phyloP scores from a whole-genome alignment of 2,888 invertebrate genomes.

The Theretra japonica region DNA sequence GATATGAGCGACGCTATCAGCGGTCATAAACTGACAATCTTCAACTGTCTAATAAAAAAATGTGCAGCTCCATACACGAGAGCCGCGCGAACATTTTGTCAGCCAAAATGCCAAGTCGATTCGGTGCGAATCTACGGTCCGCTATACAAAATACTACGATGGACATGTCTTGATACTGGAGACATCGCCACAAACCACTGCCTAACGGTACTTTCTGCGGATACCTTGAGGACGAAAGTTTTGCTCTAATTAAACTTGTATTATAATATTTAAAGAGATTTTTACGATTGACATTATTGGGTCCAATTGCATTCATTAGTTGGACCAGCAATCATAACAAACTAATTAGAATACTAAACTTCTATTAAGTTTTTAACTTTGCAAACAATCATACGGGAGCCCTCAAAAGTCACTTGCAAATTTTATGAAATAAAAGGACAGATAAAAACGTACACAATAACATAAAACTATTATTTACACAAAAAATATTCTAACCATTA shows the following conservation, averaged over 20 bases:
- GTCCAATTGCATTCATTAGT: background rate
- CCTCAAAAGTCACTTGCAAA: background rate
- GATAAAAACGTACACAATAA: too few relatives aligned
- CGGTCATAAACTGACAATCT: background rate
- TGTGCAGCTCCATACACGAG: slow-evolving; percentile 57
- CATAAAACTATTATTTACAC: too few relatives aligned
- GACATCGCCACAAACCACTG: background rate
- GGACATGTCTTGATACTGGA: slow-evolving; percentile 58
- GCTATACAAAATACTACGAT: slow-evolving; percentile 57
- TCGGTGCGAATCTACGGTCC: slow-evolving; percentile 75
- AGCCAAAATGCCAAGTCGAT: slow-evolving; percentile 81
- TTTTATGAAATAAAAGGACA: too few relatives aligned
- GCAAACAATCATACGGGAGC: too few relatives aligned
- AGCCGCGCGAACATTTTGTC: slow-evolving; percentile 72
- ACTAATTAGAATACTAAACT: too few relatives aligned
- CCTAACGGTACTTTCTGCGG: background rate
- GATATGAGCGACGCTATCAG: background rate
- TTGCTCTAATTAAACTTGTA: background rate
- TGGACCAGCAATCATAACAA: too few relatives aligned
- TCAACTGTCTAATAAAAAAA: slow-evolving; percentile 33
- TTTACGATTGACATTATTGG: too few relatives aligned
- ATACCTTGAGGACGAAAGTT: background rate
- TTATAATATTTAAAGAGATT: background rate
- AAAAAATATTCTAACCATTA: too few relatives aligned
- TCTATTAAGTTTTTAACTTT: too few relatives aligned